Base-by-base conservation (phyloP, 2,797 vertebrate species). In the Macroramphosus scolopax region DNA sequence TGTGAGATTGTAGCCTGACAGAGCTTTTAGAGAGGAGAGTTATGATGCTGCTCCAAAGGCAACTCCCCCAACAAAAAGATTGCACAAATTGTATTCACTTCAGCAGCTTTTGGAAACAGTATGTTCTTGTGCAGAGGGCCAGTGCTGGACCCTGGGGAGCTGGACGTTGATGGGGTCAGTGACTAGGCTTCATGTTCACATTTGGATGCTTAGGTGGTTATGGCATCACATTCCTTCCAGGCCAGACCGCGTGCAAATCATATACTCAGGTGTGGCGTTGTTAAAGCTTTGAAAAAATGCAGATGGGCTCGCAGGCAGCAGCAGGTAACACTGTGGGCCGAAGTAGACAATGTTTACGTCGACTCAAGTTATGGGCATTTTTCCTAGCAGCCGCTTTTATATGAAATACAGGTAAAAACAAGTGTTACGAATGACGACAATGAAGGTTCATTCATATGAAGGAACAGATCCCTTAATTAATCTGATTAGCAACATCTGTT, bases 201-300 rank as follows among this genome's bases (percentile, higher is more conserved):
- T 66, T 36, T 28, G 35, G 41, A 51, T 64, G 52, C 46, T 68
- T 29, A 13, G 39, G 46, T 65, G 62, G 65, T 42, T 60, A 6
- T 38, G 61, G 64, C 48, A 60, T 74, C 49, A 25, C 29, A 37
- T 67, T 42, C 44, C 24, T 78, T 74, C 63, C 67, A 42, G 56
- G 35, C 35, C 24, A 47, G 61, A 72, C 29, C 54, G 52, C 56
- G 28, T 74, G 51, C 68, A 70, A 65, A 69, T 64, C 50, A 80
- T 51, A 29, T 72, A 42, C 53, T 77, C 71, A 75, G 78, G 67
- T 79, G 77, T 72, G 51, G 33, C 45, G 17, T 17, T 41, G 16
- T 35, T 31, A 57, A 45, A 42, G 41, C 51, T 45, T 32, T 48
- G 32, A 43, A 40, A 64, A 59, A 26, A 36, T 55, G 43, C 64